These are phyloP conservation scores for Balaeniceps rex DNA, from an alignment of 2,113 vertebrate genomes.

Conservation along the genomic window DNA sequence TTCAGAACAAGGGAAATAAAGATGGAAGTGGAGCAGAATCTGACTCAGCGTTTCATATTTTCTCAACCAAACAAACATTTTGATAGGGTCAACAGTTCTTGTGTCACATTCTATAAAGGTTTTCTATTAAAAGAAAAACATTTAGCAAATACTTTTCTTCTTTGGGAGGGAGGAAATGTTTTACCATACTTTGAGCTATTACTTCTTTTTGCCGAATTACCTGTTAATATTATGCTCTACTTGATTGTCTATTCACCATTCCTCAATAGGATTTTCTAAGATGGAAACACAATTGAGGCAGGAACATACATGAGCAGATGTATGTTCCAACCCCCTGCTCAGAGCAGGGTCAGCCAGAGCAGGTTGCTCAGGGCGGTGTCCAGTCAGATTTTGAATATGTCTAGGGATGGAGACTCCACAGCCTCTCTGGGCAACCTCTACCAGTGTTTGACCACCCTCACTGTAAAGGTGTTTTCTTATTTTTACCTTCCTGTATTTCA, in stretches of 20 bases:
- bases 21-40: neutral
- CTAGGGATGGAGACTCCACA: neutral
- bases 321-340: neutral
- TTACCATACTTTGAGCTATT: neutral
- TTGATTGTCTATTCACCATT: neutral
- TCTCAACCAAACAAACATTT: neutral
- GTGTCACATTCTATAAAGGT: neutral
- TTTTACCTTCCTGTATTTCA: neutral
- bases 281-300: neutral
- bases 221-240: neutral
- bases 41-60: neutral
- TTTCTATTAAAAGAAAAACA: slow-evolving; percentile 8
- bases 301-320: neutral
- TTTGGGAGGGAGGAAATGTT: neutral
- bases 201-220: neutral
- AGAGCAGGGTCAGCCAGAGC: neutral
- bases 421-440: neutral
- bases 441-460: neutral
- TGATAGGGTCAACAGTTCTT: neutral
- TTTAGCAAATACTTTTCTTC: neutral
- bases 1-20: neutral
- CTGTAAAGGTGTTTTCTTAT: neutral
- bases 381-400: neutral
- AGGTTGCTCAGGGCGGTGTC: neutral
- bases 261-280: neutral